These are phyloP conservation scores for Zaprionus lachaisei DNA, from an alignment of 1,140 invertebrate species.

Conservation along the genomic window DNA sequence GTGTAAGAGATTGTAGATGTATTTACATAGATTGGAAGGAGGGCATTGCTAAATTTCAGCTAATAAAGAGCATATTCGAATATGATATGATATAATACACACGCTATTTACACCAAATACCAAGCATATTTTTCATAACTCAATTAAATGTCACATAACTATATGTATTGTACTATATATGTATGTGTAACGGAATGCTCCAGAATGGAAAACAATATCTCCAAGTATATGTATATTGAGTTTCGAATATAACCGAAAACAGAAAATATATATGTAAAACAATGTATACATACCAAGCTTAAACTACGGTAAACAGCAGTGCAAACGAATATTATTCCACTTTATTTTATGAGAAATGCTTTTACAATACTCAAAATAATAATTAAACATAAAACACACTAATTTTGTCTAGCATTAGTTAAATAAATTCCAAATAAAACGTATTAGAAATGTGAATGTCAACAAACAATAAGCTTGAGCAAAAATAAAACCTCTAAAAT, in stretches of 20 bases:
- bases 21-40: conserved; percentile 41
- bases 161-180: conserved; percentile 38
- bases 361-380: conserved; percentile 59
- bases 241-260: conserved; percentile 30
- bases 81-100: conserved; percentile 51
- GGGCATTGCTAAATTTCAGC: conserved; percentile 38
- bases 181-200: conserved; percentile 54
- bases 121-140: conserved; percentile 69
- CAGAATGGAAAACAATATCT: conserved; percentile 25
- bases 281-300: conserved; percentile 50
- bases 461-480: conserved; percentile 72
- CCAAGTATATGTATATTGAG: conserved; percentile 55
- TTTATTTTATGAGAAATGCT: conserved; percentile 80
- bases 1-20: conserved; percentile 42
- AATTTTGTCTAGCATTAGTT: conserved; percentile 78
- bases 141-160: conserved; percentile 56
- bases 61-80: conserved; percentile 54
- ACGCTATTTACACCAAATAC: conserved; percentile 75
- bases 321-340: conserved; percentile 65
- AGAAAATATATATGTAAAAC: conserved; percentile 37
- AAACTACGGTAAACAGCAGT: conserved; percentile 70
- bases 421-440: conserved; percentile 59
- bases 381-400: conserved; percentile 44
- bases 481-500: conserved; percentile 71
- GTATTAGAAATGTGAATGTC: conserved; percentile 72